These are phyloP conservation scores for Tigriopus japonicus DNA, from an alignment of 1,140 invertebrate species.

Conservation along the genomic window DNA sequence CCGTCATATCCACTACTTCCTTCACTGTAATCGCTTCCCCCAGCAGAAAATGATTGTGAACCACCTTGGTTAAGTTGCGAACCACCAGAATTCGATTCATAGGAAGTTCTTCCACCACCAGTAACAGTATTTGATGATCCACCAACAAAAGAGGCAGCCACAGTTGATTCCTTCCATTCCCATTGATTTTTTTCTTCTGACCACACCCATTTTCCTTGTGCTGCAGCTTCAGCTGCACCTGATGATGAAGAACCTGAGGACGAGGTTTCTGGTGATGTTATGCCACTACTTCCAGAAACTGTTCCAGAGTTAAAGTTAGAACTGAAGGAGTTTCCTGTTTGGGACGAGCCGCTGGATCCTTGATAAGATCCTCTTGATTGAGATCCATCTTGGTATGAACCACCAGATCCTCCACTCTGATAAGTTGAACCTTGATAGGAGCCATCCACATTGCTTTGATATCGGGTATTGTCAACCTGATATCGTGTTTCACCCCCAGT, in stretches of 20 bases:
- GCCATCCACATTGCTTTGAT: background rate
- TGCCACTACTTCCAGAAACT: background rate
- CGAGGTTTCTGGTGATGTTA: background rate
- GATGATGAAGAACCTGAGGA: background rate
- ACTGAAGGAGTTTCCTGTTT: background rate
- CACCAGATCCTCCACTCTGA: too few relatives aligned
- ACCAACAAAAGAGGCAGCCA: background rate
- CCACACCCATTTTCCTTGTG: slow-evolving; percentile 4
- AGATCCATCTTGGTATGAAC: too few relatives aligned
- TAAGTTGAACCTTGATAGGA: background rate
- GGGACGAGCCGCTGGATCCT: background rate
- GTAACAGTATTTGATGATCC: background rate
- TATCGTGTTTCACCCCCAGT: background rate
- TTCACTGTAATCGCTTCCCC: too few relatives aligned
- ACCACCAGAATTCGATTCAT: background rate
- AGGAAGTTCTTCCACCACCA: background rate
- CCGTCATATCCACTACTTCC: too few relatives aligned
- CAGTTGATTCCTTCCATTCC: background rate
- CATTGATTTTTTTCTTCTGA: background rate
- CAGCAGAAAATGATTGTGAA: too few relatives aligned
- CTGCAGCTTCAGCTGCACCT: background rate
- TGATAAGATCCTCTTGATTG: background rate
- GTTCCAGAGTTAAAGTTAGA: background rate
- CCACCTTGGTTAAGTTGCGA: background rate
- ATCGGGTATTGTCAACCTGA: slow-evolving; percentile 3